phyloP scores from a whole-genome alignment of 2,888 invertebrate genomes.

The Caenorhabditis imperialis region DNA sequence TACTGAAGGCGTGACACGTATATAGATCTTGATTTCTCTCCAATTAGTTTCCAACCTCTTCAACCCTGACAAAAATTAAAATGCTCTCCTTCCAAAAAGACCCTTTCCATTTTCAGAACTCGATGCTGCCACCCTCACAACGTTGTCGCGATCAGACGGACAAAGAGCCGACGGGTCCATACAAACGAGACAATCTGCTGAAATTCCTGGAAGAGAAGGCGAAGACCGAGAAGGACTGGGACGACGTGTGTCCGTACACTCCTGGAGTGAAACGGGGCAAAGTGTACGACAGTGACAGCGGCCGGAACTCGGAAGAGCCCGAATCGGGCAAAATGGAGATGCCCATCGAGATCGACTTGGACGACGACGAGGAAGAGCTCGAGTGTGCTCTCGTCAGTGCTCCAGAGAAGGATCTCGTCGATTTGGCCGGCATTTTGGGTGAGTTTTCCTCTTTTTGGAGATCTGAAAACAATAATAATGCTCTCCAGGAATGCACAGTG shows the following conservation, averaged over 20 bases:
- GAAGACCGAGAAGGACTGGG: constrained; percentile 96
- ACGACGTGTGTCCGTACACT: constrained; percentile 93
- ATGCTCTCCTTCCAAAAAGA: neutral
- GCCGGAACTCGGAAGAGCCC: constrained; percentile 52
- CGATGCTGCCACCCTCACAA: constrained; percentile 94
- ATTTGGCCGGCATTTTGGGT: constrained; percentile 87
- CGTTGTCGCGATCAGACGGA: constrained; percentile 95
- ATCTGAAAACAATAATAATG: neutral
- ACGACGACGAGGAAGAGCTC: constrained; percentile 81
- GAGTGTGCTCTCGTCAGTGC: constrained; percentile 90
- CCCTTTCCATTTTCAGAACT: constrained; percentile 85
- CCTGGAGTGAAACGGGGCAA: constrained; percentile 87
- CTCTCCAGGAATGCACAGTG: constrained; percentile 96
- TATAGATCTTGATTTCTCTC: too few relatives aligned
- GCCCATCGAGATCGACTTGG: constrained; percentile 77
- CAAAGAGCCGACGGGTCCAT: constrained; percentile 94
- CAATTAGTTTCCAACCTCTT: too few relatives aligned
- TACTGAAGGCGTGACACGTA: too few relatives aligned
- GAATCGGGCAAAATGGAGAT: constrained; percentile 68
- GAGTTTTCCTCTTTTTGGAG: neutral
- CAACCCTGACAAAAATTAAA: too few relatives aligned
- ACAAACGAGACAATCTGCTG: constrained; percentile 90
- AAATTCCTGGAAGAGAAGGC: constrained; percentile 98
- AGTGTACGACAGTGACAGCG: constrained; percentile 65
- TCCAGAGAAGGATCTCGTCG: constrained; percentile 96